Conservation (phyloP, 2,797 vertebrate species). For the Serranus cabrilla region DNA sequence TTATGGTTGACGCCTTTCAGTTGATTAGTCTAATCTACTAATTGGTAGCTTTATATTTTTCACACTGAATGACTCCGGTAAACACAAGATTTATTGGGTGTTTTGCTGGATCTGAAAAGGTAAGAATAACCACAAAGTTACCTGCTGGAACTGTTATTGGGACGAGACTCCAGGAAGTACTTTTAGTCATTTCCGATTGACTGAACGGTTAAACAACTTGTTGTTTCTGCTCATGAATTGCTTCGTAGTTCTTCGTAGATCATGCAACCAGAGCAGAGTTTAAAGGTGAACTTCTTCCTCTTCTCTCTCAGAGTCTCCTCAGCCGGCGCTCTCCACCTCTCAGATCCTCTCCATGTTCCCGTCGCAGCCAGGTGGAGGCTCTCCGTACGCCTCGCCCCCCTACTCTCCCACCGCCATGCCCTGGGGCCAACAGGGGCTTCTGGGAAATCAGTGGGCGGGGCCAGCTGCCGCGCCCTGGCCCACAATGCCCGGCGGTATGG, state of each 20-base stretch:
- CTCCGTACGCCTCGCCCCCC: slow-evolving; percentile 48
- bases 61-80: too few species aligned
- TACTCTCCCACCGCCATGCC: slow-evolving; percentile 53
- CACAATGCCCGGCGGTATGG: slow-evolving; percentile 9
- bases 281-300: neutral
- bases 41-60: too few species aligned
- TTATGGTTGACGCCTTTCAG: too few species aligned
- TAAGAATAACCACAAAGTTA: too few species aligned
- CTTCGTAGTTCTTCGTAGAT: neutral
- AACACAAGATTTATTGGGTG: too few species aligned
- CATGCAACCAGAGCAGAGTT: neutral
- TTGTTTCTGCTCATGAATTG: neutral
- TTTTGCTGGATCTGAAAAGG: too few species aligned
- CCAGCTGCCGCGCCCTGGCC: slow-evolving; percentile 38
- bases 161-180: too few species aligned
- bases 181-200: too few species aligned
- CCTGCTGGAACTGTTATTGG: too few species aligned
- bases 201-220: neutral
- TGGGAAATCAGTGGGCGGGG: slow-evolving; percentile 55
- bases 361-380: slow-evolving; percentile 53
- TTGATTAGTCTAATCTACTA: too few species aligned
- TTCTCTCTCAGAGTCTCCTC: slow-evolving; percentile 51
- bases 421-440: slow-evolving; percentile 58
- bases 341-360: slow-evolving; percentile 76
- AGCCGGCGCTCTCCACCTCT: slow-evolving; percentile 48